phyloP scores from a whole-genome alignment of 2,113 vertebrate species.

The Thunnus maccoyii region DNA sequence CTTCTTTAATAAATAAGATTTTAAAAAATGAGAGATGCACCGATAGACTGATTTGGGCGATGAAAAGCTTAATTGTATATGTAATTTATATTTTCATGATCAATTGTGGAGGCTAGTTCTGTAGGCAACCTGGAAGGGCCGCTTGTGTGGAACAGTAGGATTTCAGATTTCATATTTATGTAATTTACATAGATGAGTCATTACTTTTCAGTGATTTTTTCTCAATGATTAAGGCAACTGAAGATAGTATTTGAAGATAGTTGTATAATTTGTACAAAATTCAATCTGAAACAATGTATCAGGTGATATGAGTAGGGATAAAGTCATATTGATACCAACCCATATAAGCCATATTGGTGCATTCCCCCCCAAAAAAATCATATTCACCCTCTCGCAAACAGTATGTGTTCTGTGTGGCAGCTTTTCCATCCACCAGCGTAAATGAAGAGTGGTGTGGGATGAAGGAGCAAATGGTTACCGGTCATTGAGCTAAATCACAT shows the following conservation, averaged over 20 bases:
- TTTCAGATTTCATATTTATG: neutral
- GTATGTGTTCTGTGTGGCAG: neutral
- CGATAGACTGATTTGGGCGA: neutral
- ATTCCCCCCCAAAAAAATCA: no score
- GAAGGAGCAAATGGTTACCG: neutral
- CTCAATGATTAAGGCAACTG: neutral
- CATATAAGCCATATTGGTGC: no score
- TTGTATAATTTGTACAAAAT: neutral
- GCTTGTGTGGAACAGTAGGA: neutral
- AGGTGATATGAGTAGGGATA: no score
- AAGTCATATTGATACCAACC: neutral
- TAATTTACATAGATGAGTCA: neutral
- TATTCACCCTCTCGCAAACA: no score
- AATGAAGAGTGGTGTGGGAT: neutral
- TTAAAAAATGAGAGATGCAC: neutral
- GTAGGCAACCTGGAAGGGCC: neutral
- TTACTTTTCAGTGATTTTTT: neutral
- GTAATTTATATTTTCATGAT: neutral
- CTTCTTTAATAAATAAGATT: neutral
- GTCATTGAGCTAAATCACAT: neutral
- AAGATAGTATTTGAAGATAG: neutral
- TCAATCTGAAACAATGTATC: neutral
- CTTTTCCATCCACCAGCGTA: neutral
- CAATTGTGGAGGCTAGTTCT: neutral
- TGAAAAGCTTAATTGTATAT: neutral